phyloP scores from a whole-genome alignment of 2,797 vertebrate species.

The Ceryle rudis region DNA sequence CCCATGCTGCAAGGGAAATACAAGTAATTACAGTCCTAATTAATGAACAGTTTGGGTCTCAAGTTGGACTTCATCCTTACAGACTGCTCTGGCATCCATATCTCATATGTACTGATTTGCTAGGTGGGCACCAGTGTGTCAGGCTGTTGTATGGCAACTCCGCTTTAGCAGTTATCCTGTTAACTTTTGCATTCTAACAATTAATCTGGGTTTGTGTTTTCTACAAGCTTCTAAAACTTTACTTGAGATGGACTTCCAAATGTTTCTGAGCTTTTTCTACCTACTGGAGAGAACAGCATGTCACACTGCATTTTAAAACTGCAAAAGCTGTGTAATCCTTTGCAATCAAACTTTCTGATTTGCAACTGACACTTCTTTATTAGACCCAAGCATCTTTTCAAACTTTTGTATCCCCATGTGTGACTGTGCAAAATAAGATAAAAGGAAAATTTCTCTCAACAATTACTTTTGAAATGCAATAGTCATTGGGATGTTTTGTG shows the following conservation, averaged over 20 bases:
- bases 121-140: not conserved
- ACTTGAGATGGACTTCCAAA: not conserved
- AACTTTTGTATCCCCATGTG: not conserved
- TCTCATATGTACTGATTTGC: not conserved
- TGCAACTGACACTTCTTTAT: not conserved
- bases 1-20: not conserved
- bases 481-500: not conserved
- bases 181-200: not conserved
- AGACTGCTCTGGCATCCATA: not conserved
- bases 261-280: not conserved
- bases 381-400: not conserved
- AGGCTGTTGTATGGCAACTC: not conserved
- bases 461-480: not conserved
- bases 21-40: not conserved
- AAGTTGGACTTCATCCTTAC: not conserved
- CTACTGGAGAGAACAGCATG: not conserved
- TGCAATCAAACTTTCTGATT: not conserved
- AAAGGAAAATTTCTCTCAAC: not conserved
- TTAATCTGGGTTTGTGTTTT: not conserved
- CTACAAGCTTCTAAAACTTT: not conserved
- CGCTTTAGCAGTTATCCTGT: not conserved
- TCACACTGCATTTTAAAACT: not conserved
- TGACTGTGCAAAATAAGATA: not conserved
- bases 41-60: not conserved
- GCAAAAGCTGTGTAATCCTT: not conserved